Base-by-base conservation (phyloP, 2,888 invertebrate species). In the Atrina japonica region DNA sequence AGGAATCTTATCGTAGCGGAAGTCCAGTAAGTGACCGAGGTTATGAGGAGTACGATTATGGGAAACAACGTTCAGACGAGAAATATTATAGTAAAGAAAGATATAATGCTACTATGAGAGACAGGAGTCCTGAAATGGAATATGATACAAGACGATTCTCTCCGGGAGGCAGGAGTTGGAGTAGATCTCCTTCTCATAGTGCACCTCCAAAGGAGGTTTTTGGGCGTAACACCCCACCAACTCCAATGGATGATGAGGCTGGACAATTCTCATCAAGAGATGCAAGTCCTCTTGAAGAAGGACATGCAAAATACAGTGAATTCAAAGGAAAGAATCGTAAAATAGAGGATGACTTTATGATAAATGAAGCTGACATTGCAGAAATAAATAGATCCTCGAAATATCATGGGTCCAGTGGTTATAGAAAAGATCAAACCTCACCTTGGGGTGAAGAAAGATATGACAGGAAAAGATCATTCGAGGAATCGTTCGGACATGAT, bases 221-320 rank as follows among this genome's bases (percentile, higher is more conserved):
- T 25, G 71, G 61, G 7, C 30, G 64, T 14, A 63, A 72, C 18
- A 72, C 71, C 27, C 85, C 87, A 41, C 85, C 85, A 7, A 85
- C 86, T 25, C 85, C 86, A 3, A 82, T 85, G 29, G 81, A 83
- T 30, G 86, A 85, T 49, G 87, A 88, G 61, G 79, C 83, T 5
- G 66, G 73, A 53, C 78, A 80, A 23, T 72, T 67, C 35, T 63
- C 65, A 9, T 72, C 76, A 18, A 66, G 70, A 21, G 78, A 77
- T 56, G 73, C 73, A 29, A 82, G 80, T 60, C 78, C 80, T 14
- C 69, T 76, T 43, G 82, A 78, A 74, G 58, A 63, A 56, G 58
- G 49, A 58, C 56, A 67, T 18, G 23, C 30, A 18, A 77, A 78
- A 70, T 74, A 71, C 60, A 69, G 69, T 72, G 77, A 80, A 59